Conservation (phyloP, 2,888 invertebrate species). For the Sisyra terminalis region DNA sequence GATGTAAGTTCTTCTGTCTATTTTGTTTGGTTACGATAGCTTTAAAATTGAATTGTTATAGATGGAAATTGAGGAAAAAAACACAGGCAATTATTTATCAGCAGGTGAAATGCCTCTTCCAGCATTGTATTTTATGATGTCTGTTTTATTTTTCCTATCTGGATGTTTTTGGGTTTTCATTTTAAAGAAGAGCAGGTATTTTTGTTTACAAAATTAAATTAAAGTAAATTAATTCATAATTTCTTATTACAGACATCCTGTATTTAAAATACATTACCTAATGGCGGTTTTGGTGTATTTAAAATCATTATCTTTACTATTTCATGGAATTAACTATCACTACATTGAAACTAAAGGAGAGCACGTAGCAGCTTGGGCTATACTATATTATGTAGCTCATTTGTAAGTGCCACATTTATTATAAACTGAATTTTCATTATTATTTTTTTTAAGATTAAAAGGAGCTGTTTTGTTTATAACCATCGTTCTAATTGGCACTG, state of each 20-base stretch:
- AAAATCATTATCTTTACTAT: constrained; percentile 81
- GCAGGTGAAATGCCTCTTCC: constrained; percentile 96
- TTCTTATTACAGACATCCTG: constrained; percentile 43
- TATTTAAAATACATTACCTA: constrained; percentile 90
- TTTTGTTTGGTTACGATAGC: background rate
- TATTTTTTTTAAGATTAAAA: constrained; percentile 44
- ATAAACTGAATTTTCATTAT: background rate
- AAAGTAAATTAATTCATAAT: background rate
- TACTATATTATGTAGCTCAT: constrained; percentile 94
- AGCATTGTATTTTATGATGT: constrained; percentile 80
- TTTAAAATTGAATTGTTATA: constrained; percentile 22
- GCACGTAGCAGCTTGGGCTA: constrained; percentile 95
- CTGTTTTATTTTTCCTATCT: constrained; percentile 74
- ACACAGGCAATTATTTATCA: constrained; percentile 72
- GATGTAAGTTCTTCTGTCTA: constrained; percentile 35
- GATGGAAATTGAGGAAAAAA: constrained; percentile 79
- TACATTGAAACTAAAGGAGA: constrained; percentile 86
- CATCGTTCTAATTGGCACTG: constrained; percentile 90
- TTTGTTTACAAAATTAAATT: constrained; percentile 6
- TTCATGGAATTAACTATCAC: constrained; percentile 89
- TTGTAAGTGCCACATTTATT: constrained; percentile 41
- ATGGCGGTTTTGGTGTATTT: constrained; percentile 89
- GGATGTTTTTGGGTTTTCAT: constrained; percentile 87
- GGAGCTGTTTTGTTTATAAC: constrained; percentile 91
- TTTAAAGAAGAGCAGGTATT: constrained; percentile 57